phyloP scores from a whole-genome alignment of 2,888 invertebrate species.

The Brenthis daphne region DNA sequence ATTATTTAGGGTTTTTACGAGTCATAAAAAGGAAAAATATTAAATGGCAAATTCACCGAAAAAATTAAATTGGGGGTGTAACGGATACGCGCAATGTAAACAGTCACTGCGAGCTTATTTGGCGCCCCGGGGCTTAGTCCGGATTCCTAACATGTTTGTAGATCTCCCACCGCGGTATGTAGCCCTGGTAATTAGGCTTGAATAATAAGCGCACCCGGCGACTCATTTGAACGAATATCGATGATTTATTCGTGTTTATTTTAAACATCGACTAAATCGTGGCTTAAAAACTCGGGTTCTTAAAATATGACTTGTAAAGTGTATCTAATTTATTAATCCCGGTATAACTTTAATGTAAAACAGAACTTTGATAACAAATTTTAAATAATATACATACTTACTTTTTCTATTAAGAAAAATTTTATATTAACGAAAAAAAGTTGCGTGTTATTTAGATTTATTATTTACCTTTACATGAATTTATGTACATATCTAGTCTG shows the following conservation, averaged over 20 bases:
- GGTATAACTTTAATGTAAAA: neutral
- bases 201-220: slow-evolving; percentile 52
- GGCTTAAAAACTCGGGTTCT: slow-evolving; percentile 2
- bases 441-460: too few species aligned
- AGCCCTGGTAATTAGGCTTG: slow-evolving; percentile 65
- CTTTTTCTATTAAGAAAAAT: too few species aligned
- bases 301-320: slow-evolving; percentile 11
- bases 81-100: slow-evolving; percentile 28
- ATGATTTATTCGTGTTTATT: slow-evolving; percentile 26
- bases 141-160: slow-evolving; percentile 56
- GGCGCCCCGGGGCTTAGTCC: slow-evolving; percentile 59
- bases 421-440: too few species aligned
- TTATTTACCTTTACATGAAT: too few species aligned
- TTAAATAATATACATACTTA: too few species aligned
- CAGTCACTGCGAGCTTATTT: slow-evolving; percentile 47
- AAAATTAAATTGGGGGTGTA: slow-evolving; percentile 7
- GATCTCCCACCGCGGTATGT: slow-evolving; percentile 60
- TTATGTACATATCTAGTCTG: too few species aligned
- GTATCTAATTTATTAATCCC: slow-evolving; percentile 1
- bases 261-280: slow-evolving; percentile 21
- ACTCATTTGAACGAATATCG: slow-evolving; percentile 58
- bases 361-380: too few species aligned
- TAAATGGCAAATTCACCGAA: neutral
- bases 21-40: neutral
- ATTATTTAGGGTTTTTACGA: neutral